phyloP scores from a whole-genome alignment of 2,797 vertebrate species.

The Sciaenops ocellatus region DNA sequence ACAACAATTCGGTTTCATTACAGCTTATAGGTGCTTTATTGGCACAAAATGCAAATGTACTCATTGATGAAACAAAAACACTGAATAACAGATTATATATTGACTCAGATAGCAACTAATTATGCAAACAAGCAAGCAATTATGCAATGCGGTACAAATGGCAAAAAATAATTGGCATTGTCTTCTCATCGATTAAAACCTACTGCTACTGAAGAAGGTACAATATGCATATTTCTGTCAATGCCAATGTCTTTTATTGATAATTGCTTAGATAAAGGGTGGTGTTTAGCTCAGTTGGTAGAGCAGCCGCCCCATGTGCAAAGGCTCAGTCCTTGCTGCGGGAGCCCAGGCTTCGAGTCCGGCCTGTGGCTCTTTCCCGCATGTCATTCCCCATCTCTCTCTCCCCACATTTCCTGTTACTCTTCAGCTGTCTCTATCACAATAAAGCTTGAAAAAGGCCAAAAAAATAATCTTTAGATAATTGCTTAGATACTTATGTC shows the following conservation, averaged over 20 bases:
- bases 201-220: neutral
- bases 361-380: no score
- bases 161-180: neutral
- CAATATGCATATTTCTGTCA: neutral
- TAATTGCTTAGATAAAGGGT: neutral
- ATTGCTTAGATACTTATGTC: neutral
- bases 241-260: no score
- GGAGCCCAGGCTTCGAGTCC: no score
- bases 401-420: no score
- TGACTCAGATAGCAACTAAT: neutral
- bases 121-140: neutral
- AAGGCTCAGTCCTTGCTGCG: no score
- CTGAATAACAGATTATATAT: slow-evolving; percentile 6
- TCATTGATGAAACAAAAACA: slow-evolving; percentile 19
- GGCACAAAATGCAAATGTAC: slow-evolving; percentile 23
- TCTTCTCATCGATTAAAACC: slow-evolving; percentile 1
- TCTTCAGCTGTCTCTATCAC: no score
- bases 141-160: neutral
- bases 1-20: slow-evolving; percentile 38
- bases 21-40: slow-evolving; percentile 31
- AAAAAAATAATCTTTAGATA: no score
- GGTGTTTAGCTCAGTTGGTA: no score
- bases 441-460: no score
- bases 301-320: no score
- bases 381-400: no score